phyloP scores from a whole-genome alignment of 2,113 vertebrate genomes.

The Myrmophylax atrothorax region DNA sequence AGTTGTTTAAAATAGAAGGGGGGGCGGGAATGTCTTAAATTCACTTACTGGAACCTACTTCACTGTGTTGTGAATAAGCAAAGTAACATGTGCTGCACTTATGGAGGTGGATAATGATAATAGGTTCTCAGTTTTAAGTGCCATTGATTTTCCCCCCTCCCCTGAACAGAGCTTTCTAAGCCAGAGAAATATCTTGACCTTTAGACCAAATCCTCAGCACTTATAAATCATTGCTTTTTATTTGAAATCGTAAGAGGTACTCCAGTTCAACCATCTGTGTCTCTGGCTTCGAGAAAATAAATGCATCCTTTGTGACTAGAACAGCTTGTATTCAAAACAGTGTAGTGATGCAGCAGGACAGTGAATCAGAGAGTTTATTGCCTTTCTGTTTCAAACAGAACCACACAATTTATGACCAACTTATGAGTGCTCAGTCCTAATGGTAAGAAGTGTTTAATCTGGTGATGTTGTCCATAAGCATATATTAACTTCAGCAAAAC shows the following conservation, averaged over 20 bases:
- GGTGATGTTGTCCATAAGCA: background rate
- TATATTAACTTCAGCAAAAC: background rate
- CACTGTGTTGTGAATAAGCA: background rate
- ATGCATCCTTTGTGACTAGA: slow-evolving; percentile 42
- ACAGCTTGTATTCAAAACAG: slow-evolving; percentile 41
- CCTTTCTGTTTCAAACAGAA: slow-evolving; percentile 10
- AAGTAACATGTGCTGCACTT: background rate
- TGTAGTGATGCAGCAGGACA: background rate
- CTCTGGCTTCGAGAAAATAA: slow-evolving; percentile 19
- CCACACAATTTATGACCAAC: background rate
- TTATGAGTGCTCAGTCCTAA: slow-evolving; percentile 1
- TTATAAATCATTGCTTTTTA: background rate
- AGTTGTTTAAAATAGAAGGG: background rate
- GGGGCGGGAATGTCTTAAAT: background rate
- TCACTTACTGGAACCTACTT: background rate
- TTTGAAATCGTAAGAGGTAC: background rate
- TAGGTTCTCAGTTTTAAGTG: slow-evolving; percentile 41
- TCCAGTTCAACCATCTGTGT: slow-evolving; percentile 40
- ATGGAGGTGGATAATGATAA: background rate
- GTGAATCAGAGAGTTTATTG: background rate
- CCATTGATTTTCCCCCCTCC: background rate
- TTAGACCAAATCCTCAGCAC: slow-evolving; percentile 36
- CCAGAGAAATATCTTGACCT: slow-evolving; percentile 31
- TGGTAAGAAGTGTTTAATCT: slow-evolving; percentile 14
- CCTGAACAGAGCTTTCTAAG: slow-evolving; percentile 10